Evolutionary conservation across 2,888 invertebrate species (phyloP).

Genomic region (Lasioglossum leucozonium): DNA sequence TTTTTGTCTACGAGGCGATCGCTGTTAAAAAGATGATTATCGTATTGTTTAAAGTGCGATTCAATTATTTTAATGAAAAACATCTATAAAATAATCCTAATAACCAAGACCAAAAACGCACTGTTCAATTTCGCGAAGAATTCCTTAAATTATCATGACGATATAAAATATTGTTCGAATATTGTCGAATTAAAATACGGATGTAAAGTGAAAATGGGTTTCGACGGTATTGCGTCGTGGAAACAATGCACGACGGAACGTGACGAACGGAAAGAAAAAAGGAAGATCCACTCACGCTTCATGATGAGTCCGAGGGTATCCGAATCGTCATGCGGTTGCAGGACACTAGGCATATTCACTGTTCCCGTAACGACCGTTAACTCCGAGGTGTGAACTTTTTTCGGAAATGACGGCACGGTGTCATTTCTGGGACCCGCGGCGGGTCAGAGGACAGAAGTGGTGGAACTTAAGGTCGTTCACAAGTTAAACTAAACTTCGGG

Average conservation of each 20-base stretch:
- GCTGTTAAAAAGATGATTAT: no score
- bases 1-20: no score
- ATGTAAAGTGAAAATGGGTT: neutral
- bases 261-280: neutral
- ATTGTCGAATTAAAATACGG: neutral
- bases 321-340: conserved; percentile 22
- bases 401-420: conserved; percentile 15
- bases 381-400: conserved; percentile 31
- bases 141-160: no score
- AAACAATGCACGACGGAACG: neutral
- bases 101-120: no score
- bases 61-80: no score
- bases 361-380: conserved; percentile 11
- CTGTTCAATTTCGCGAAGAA: no score
- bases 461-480: conserved; percentile 73
- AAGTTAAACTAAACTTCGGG: conserved; percentile 75
- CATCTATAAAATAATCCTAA: no score
- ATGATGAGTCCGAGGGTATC: conserved; percentile 50
- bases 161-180: no score
- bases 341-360: conserved; percentile 12
- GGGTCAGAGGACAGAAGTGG: conserved; percentile 69
- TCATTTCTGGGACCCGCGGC: conserved; percentile 48
- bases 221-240: neutral
- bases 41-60: no score
- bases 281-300: conserved; percentile 67